Percentiles rank a stretch among this genome's conserved stretches.
These are phyloP conservation scores for Cartodere bifasciata DNA, from an alignment of 2,888 invertebrate species.

Conservation along the genomic window DNA sequence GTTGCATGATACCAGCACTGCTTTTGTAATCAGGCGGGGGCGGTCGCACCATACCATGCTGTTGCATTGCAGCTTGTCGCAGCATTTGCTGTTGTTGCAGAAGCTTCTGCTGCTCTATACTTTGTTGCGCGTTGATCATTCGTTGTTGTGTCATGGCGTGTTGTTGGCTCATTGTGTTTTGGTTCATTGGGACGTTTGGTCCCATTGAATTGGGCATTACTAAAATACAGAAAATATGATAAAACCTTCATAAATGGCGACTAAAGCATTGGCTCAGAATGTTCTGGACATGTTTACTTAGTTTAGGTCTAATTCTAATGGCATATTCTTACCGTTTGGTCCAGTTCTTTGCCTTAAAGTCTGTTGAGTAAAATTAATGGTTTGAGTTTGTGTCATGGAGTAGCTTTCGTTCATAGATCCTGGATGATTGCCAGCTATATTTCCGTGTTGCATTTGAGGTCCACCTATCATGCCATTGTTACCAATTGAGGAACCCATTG, in stretches of 20 bases:
- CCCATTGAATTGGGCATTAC: constrained; percentile 20
- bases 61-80: constrained; percentile 36
- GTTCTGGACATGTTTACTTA: constrained; percentile 2
- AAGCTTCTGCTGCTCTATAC: constrained; percentile 29
- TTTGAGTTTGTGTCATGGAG: constrained; percentile 72
- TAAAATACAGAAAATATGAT: constrained; percentile 1
- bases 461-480: constrained; percentile 9
- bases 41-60: constrained; percentile 42
- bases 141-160: constrained; percentile 9
- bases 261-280: not conserved
- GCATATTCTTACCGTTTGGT: constrained; percentile 21
- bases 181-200: constrained; percentile 19
- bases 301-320: not conserved
- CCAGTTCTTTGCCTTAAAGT: constrained; percentile 44
- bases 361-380: constrained; percentile 74
- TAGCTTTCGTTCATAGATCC: constrained; percentile 44
- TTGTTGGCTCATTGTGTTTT: constrained; percentile 17
- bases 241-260: not conserved
- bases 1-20: constrained; percentile 39
- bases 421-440: constrained; percentile 22
- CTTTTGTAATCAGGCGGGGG: constrained; percentile 82
- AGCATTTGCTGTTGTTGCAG: constrained; percentile 43
- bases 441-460: constrained; percentile 15
- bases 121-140: constrained; percentile 8
- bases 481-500: constrained; percentile 14